phyloP scores from a whole-genome alignment of 2,113 vertebrate genomes.

The Menura novaehollandiae region DNA sequence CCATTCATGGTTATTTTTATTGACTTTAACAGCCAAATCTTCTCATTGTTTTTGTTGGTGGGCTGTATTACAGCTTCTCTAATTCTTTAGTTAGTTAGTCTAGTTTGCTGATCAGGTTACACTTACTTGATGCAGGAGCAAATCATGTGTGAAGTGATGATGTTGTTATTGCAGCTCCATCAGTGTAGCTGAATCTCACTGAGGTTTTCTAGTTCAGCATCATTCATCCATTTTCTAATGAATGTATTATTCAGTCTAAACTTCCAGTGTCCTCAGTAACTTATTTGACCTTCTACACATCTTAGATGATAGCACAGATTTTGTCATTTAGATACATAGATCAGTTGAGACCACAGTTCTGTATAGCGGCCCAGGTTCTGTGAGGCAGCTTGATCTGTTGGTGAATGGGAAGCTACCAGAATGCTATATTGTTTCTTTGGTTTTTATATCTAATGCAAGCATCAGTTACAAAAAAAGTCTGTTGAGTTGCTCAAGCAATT shows the following conservation, averaged over 20 bases:
- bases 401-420: not conserved
- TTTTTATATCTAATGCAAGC: not conserved
- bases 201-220: not conserved
- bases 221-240: not conserved
- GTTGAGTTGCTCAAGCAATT: not conserved
- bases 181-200: not conserved
- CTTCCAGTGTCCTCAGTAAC: not conserved
- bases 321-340: not conserved
- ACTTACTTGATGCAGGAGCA: not conserved
- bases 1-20: not conserved
- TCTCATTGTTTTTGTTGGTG: not conserved
- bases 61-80: not conserved
- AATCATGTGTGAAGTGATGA: not conserved
- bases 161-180: not conserved
- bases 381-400: not conserved
- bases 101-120: not conserved
- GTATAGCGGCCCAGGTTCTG: not conserved
- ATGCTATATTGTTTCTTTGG: not conserved
- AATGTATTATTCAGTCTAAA: not conserved
- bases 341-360: not conserved
- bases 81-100: not conserved
- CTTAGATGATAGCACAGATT: not conserved
- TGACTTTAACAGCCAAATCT: not conserved
- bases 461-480: not conserved
- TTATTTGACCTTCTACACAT: not conserved